Evolutionary conservation across 2,888 invertebrate species (phyloP).

Genomic region (Metopia argyrocephala): DNA sequence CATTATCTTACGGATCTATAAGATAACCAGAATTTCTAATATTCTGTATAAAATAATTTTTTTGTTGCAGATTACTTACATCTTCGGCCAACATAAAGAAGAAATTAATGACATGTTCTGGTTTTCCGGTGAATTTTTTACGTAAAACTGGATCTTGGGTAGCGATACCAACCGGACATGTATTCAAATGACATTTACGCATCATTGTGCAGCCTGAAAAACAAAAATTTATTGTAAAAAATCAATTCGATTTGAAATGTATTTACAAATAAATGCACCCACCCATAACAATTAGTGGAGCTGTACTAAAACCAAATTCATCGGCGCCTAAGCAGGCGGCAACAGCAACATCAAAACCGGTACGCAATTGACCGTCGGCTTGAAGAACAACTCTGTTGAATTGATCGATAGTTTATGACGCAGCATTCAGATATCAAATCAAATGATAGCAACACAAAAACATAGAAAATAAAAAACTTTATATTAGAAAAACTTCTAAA

Average conservation of each 20-base stretch:
- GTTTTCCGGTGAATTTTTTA: conserved; percentile 97
- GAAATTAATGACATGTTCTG: conserved; percentile 98
- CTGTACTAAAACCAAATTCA: conserved; percentile 99
- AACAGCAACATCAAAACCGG: conserved; percentile 97
- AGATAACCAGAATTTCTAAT: too few species aligned
- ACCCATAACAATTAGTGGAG: conserved; percentile 96
- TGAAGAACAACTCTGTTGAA: conserved; percentile 90
- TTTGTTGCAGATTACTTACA: conserved; percentile 80
- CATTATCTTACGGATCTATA: conserved; percentile 91
- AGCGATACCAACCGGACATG: conserved; percentile 99
- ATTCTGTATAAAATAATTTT: too few species aligned
- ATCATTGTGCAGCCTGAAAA: conserved; percentile 96
- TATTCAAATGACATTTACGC: conserved; percentile 99
- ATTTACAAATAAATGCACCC: conserved; percentile 61
- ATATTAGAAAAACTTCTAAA: conserved; percentile 70
- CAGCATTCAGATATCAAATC: conserved; percentile 17
- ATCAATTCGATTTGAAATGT: background rate
- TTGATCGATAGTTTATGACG: background rate
- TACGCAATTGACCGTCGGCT: conserved; percentile 96
- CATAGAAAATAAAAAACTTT: conserved; percentile 71
- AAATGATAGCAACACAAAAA: conserved; percentile 66
- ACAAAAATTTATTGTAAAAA: too few species aligned
- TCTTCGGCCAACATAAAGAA: conserved; percentile 99
- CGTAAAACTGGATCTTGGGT: conserved; percentile 97
- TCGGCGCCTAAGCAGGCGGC: conserved; percentile 98